Conservation (phyloP, 2,797 vertebrate species). For the Ambastaia sidthimunki region DNA sequence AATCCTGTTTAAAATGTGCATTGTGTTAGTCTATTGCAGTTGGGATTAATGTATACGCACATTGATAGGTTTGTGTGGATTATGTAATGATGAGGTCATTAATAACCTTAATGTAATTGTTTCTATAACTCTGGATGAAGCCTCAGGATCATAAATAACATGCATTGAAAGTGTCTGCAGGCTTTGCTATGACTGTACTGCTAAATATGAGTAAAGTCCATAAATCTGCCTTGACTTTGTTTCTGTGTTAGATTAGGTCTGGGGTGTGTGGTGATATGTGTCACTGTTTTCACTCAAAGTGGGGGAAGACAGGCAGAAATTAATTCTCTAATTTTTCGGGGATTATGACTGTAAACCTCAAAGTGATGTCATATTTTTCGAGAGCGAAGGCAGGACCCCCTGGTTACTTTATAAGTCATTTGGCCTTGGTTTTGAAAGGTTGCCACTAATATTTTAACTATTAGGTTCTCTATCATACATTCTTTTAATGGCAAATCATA, state of each 20-base stretch:
- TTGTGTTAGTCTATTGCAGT: background rate
- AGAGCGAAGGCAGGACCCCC: background rate
- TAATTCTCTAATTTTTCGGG: background rate
- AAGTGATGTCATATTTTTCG: background rate
- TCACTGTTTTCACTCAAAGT: slow-evolving; percentile 30
- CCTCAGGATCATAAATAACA: background rate
- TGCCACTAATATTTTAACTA: background rate
- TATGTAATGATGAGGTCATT: background rate
- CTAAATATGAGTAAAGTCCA: slow-evolving; percentile 7
- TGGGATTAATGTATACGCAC: background rate
- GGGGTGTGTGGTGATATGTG: background rate
- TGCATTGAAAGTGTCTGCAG: background rate
- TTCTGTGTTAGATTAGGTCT: slow-evolving; percentile 20
- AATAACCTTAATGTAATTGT: background rate
- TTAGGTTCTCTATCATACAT: background rate
- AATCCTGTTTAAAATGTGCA: background rate
- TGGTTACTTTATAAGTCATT: background rate
- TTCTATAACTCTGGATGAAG: background rate
- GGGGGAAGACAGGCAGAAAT: slow-evolving; percentile 40
- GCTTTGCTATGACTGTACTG: background rate
- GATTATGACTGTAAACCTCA: background rate
- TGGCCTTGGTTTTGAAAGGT: too few relatives aligned
- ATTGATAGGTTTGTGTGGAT: background rate
- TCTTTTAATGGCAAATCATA: background rate
- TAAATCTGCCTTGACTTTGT: background rate